Percentiles rank a stretch among this genome's conserved stretches.
Evolutionary conservation across 2,888 invertebrate genomes (phyloP).

Genomic region (Liodrosophila aerea): DNA sequence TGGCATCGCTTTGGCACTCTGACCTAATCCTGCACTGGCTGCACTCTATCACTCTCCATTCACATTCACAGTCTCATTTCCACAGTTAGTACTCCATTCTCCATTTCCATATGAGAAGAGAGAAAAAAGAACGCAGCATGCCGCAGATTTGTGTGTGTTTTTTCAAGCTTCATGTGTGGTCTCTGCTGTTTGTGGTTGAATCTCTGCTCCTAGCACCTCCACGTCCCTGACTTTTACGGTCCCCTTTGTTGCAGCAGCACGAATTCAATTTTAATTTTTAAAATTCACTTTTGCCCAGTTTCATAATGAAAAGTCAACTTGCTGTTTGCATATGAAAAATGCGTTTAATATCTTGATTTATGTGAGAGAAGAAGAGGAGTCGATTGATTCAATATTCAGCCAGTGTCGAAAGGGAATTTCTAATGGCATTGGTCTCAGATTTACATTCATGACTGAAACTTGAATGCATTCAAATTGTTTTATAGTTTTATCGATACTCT

Average conservation of each 20-base stretch:
- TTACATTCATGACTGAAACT: too few species aligned
- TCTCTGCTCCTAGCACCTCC: not conserved
- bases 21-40: constrained; percentile 22
- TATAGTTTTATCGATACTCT: too few species aligned
- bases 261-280: constrained; percentile 4
- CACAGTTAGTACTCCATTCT: too few species aligned
- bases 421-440: too few species aligned
- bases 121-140: not conserved
- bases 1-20: constrained; percentile 50
- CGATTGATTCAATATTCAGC: too few species aligned
- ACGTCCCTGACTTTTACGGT: not conserved
- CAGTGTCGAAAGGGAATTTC: too few species aligned
- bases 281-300: too few species aligned
- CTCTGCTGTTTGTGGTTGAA: constrained; percentile 12
- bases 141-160: constrained; percentile 46
- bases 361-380: too few species aligned
- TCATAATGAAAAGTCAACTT: not conserved
- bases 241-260: constrained; percentile 1
- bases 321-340: constrained; percentile 1
- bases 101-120: constrained; percentile 1
- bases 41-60: not conserved
- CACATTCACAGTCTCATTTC: too few species aligned
- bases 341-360: not conserved
- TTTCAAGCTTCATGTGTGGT: constrained; percentile 18
- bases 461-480: too few species aligned